These are phyloP conservation scores for Aphelocoma californica DNA, from an alignment of 2,797 vertebrate genomes.

Conservation along the genomic window DNA sequence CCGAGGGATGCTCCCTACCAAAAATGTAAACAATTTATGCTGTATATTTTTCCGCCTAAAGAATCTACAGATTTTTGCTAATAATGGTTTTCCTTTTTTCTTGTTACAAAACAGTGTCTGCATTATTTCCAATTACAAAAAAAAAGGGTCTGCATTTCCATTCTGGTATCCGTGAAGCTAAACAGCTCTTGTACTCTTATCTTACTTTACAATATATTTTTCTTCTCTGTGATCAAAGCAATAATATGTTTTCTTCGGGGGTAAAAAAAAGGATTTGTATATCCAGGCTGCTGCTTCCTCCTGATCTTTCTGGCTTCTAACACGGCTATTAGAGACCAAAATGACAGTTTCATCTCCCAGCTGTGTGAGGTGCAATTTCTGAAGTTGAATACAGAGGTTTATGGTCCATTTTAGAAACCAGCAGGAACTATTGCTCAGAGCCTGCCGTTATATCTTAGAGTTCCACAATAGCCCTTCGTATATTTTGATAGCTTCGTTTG, in stretches of 20 bases:
- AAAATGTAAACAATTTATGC: slow-evolving; percentile 15
- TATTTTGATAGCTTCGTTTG: not conserved
- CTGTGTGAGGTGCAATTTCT: not conserved
- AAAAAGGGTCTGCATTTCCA: not conserved
- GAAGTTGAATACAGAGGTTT: slow-evolving; percentile 13
- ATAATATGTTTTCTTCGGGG: not conserved
- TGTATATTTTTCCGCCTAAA: not conserved
- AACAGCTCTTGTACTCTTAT: not conserved
- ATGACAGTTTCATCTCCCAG: not conserved
- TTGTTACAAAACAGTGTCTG: not conserved
- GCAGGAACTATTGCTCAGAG: slow-evolving; percentile 21
- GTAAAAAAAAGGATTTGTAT: not conserved
- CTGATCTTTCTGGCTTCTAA: not conserved
- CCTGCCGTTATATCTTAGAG: not conserved
- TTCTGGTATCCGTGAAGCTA: not conserved
- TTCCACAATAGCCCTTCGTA: not conserved
- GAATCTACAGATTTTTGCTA: not conserved
- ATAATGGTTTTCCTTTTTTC: not conserved
- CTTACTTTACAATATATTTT: not conserved
- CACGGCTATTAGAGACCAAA: not conserved
- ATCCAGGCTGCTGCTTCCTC: not conserved
- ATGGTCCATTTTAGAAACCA: slow-evolving; percentile 45
- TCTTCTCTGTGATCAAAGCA: not conserved
- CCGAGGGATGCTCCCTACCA: not conserved
- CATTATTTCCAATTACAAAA: not conserved